A percentile compares a stretch with the other conserved stretches of the same genome.
Evolutionary conservation across 2,113 vertebrate genomes (phyloP).

Genomic region (Cyprinodon variegatus): DNA sequence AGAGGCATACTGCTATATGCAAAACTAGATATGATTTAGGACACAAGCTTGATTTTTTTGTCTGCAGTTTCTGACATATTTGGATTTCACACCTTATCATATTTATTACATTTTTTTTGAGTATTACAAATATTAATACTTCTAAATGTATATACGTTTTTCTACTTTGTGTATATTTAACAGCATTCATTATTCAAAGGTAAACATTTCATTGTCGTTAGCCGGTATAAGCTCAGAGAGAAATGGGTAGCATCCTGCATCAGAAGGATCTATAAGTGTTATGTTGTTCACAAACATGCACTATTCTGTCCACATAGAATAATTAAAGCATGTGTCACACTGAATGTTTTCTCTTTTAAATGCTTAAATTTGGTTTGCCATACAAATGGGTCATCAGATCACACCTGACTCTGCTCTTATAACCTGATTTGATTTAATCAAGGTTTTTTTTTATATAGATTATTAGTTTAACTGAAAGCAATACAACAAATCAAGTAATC

Average conservation of each 20-base stretch:
- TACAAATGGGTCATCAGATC: constrained; percentile 25
- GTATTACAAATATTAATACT: too few relatives aligned
- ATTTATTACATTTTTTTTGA: not conserved
- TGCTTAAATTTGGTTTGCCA: constrained; percentile 20
- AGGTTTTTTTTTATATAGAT: constrained; percentile 1
- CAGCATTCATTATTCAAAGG: too few relatives aligned
- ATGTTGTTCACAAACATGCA: too few relatives aligned
- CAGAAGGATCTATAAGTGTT: too few relatives aligned
- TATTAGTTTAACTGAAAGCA: constrained; percentile 3
- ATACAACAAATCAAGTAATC: not conserved
- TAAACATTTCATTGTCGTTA: too few relatives aligned
- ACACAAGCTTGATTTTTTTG: not conserved
- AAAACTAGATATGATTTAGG: not conserved
- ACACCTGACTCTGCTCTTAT: constrained; percentile 20
- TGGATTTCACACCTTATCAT: not conserved
- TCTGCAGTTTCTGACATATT: not conserved
- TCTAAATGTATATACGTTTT: too few relatives aligned
- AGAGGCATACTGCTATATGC: not conserved
- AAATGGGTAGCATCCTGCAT: too few relatives aligned
- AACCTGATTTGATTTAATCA: constrained; percentile 33
- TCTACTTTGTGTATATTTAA: too few relatives aligned
- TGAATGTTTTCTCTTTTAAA: constrained; percentile 18
- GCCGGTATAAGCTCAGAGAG: too few relatives aligned
- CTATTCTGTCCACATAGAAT: too few relatives aligned
- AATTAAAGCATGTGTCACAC: too few relatives aligned